Evolutionary conservation across 2,113 vertebrate genomes (phyloP), one percentile per base, ranked within the genome.

Genomic region (Catharus minimus): DNA sequence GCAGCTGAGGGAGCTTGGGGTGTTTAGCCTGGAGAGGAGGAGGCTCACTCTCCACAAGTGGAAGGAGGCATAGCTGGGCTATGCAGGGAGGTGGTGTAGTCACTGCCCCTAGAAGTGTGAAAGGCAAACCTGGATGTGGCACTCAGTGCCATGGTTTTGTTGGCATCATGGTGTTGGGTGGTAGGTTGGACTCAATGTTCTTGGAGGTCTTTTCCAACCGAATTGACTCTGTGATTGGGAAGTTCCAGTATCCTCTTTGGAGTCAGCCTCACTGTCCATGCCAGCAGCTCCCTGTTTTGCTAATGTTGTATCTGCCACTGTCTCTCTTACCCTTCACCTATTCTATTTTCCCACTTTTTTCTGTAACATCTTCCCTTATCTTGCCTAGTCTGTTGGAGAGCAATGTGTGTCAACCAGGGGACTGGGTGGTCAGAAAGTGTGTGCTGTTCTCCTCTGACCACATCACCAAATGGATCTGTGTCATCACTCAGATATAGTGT

Each of bases 371-470:
- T 52, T 84, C 15, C 9, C 5, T 61, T 61, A 53, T 53, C 53
- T 66, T 66, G 4, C 52, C 23, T 76, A 22, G 4, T 50, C 30
- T 56, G 9, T 50, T 88, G 64, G 16, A 80, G 21, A 30, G 5
- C 1, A 1, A 5, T 5, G 0, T 10, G 2, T 38, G 10, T 46
- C 58, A 49, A 64, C 78, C n/a, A 26, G 6, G 24, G 56, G 19
- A 6, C 2, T 60, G 8, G 5, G 4, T 41, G 19, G 4, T 55
- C 17, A 41, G 16, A 58, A 75, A 67, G 4, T 4, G 19, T 24
- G 4, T 41, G 27, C 32, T 72, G 9, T 27, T 81, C 16, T 66
- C 7, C 15, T 61, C 21, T 52, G 32, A 11, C 12, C 27, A n/a
- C 13, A 73, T 32, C 18, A 46, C 30, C 26, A 60, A 52, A 30